Percentiles rank a stretch among this genome's conserved stretches.
Evolutionary conservation across 2,888 invertebrate genomes (phyloP).

Genomic region (Drosophila koepferae): DNA sequence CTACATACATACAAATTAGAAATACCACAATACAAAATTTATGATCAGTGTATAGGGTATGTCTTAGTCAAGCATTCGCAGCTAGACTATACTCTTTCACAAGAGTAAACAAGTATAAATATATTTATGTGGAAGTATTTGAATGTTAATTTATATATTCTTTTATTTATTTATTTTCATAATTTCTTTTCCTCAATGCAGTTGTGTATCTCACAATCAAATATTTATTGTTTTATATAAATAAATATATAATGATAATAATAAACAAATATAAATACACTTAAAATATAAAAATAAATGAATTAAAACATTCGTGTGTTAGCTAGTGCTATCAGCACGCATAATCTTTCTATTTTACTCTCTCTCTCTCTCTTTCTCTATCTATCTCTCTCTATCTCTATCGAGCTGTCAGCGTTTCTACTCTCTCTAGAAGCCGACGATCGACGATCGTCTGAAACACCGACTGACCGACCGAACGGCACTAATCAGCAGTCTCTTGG

Average conservation of each 20-base stretch:
- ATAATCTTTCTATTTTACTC: slow-evolving; percentile 17
- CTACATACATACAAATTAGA: background rate
- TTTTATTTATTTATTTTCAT: too few species aligned
- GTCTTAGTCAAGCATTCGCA: background rate
- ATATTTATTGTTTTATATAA: background rate
- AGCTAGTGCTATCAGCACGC: slow-evolving; percentile 25
- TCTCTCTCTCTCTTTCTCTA: background rate
- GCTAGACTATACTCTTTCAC: background rate
- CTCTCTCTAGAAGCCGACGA: slow-evolving; percentile 23
- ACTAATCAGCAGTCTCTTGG: slow-evolving; percentile 35
- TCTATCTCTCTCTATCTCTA: background rate
- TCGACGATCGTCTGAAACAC: slow-evolving; percentile 23
- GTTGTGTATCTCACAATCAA: background rate
- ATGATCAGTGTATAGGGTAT: background rate
- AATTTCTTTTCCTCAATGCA: background rate
- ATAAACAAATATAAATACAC: background rate
- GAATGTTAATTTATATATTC: too few species aligned
- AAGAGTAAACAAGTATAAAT: background rate
- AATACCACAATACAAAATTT: background rate
- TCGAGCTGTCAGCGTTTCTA: background rate
- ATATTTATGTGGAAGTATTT: background rate
- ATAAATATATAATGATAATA: background rate
- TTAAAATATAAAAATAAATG: background rate
- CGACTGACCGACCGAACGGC: slow-evolving; percentile 18
- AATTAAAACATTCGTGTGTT: slow-evolving; percentile 5